Evolutionary conservation across 2,113 vertebrate genomes (phyloP).

Genomic region (Platichthys stellatus): DNA sequence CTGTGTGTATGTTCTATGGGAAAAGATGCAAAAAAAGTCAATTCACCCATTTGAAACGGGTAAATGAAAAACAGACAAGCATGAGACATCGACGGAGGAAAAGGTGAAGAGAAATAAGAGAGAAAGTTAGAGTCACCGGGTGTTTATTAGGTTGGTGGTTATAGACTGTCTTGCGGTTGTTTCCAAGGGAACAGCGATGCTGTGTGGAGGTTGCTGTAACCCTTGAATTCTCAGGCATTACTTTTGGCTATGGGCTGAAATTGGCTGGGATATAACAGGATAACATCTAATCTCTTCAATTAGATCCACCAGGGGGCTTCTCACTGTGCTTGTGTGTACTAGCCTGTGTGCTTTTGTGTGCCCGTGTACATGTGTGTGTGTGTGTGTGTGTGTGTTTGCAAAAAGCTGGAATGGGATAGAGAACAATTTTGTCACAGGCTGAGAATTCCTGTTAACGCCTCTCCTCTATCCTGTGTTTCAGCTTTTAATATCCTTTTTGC

Average conservation of each 20-base stretch:
- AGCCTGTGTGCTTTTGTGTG: not conserved
- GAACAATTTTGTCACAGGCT: conserved; percentile 34
- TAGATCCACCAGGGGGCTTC: conserved; percentile 72
- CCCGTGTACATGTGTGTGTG: not conserved
- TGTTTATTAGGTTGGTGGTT: conserved; percentile 65
- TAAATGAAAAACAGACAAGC: conserved; percentile 3
- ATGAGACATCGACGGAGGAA: conserved; percentile 18
- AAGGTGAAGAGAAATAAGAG: conserved; percentile 8
- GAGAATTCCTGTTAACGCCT: conserved; percentile 13
- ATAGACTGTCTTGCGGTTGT: conserved; percentile 69
- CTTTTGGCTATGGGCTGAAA: conserved; percentile 76
- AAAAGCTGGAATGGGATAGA: conserved; percentile 19
- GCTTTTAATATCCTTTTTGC: conserved; percentile 53
- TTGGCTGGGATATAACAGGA: conserved; percentile 78
- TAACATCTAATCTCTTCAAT: conserved; percentile 83
- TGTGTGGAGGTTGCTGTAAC: conserved; percentile 68
- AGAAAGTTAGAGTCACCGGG: not conserved
- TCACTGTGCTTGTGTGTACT: conserved; percentile 25
- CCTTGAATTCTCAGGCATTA: conserved; percentile 73
- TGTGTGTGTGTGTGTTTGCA: not conserved
- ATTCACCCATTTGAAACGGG: conserved; percentile 16
- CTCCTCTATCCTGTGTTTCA: conserved; percentile 29
- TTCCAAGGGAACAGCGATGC: conserved; percentile 74
- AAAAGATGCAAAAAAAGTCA: no score
- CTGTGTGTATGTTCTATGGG: no score